phyloP scores from a whole-genome alignment of 2,888 invertebrate genomes.

The Pardosa pseudoannulata region DNA sequence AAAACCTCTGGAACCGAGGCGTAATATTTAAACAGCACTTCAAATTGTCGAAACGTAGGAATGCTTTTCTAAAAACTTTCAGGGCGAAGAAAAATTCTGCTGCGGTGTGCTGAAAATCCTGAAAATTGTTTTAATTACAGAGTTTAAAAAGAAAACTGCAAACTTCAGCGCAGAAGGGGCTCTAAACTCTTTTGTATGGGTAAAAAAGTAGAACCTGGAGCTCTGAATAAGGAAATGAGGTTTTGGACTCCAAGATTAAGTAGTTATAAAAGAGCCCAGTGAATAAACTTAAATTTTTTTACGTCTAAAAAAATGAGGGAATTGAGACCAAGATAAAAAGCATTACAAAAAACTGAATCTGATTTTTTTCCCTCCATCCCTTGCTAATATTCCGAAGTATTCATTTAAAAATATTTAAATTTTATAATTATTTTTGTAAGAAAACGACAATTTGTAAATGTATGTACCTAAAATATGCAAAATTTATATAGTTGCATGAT shows the following conservation, averaged over 20 bases:
- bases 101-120: background rate
- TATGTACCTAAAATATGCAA: too few species aligned
- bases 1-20: background rate
- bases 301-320: background rate
- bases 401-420: too few species aligned
- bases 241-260: background rate
- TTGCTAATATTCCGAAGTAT: too few species aligned
- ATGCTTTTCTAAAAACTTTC: background rate
- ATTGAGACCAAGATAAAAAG: too few species aligned
- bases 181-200: too few species aligned
- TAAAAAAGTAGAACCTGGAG: too few species aligned
- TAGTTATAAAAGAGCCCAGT: background rate
- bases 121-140: conserved; percentile 1
- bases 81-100: background rate
- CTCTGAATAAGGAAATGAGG: background rate
- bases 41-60: background rate
- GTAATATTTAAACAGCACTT: conserved; percentile 9
- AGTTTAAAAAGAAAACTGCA: too few species aligned
- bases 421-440: too few species aligned
- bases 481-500: too few species aligned
- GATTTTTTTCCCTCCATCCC: background rate
- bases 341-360: too few species aligned
- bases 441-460: too few species aligned
- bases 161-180: too few species aligned
- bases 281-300: background rate